Conservation (phyloP, 2,888 invertebrate genomes). For the Salpingus planirostris region DNA sequence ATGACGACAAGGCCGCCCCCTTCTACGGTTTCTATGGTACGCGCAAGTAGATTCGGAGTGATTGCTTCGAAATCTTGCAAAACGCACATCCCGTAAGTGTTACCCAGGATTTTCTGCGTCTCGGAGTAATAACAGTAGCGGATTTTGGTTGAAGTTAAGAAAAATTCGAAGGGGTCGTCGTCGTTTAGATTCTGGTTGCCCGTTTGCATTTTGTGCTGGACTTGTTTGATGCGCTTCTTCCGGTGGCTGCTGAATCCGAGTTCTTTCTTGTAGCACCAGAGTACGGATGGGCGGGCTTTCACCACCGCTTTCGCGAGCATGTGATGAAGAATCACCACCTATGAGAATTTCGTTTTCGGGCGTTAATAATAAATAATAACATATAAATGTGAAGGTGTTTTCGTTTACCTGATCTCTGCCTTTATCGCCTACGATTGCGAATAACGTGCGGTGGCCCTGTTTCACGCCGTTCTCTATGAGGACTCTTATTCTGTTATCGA, state of each 20-base stretch:
- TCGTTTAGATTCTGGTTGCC: constrained; percentile 86
- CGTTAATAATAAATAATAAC: not conserved
- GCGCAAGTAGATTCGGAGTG: constrained; percentile 91
- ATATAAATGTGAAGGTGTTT: too few species aligned
- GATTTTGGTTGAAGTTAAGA: constrained; percentile 91
- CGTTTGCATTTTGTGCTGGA: constrained; percentile 75
- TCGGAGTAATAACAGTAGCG: constrained; percentile 96
- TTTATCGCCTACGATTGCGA: constrained; percentile 93
- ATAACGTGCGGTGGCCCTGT: constrained; percentile 84
- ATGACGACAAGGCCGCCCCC: constrained; percentile 75
- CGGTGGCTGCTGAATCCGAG: constrained; percentile 62
- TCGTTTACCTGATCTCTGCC: constrained; percentile 82
- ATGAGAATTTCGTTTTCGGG: constrained; percentile 2
- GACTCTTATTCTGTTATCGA: constrained; percentile 80
- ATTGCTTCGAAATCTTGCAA: constrained; percentile 86
- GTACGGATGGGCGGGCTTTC: constrained; percentile 83
- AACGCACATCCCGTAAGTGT: constrained; percentile 81
- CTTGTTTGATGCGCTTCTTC: constrained; percentile 80
- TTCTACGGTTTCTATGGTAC: constrained; percentile 97
- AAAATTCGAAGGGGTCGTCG: constrained; percentile 94
- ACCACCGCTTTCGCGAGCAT: constrained; percentile 93
- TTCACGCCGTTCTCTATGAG: constrained; percentile 96
- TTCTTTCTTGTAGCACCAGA: constrained; percentile 97
- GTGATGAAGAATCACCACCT: constrained; percentile 95
- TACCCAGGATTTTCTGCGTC: constrained; percentile 95